Percentiles rank a stretch among this genome's conserved stretches.
Evolutionary conservation across 2,888 invertebrate species (phyloP).

Genomic region (Ctena decussata): DNA sequence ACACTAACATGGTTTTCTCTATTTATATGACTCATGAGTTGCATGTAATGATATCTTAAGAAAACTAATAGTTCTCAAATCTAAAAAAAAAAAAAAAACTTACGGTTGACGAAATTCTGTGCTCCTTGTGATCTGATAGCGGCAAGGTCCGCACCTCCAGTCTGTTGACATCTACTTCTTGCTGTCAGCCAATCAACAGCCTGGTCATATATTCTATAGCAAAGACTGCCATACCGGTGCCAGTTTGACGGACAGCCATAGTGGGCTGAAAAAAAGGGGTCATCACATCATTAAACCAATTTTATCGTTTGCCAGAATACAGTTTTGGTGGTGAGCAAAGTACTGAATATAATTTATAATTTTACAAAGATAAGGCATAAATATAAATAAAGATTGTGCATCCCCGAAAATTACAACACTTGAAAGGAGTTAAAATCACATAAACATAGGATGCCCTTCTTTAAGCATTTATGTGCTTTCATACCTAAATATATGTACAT

Average conservation of each 20-base stretch:
- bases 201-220: conserved; percentile 61
- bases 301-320: not conserved
- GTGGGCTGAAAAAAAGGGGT: conserved; percentile 44
- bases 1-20: too few relatives aligned
- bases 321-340: not conserved
- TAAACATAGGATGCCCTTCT: too few relatives aligned
- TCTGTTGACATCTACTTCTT: conserved; percentile 27
- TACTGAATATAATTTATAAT: not conserved
- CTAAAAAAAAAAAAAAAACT: not conserved
- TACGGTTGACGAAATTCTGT: conserved; percentile 62
- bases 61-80: not conserved
- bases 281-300: not conserved
- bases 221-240: conserved; percentile 43
- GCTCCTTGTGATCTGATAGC: conserved; percentile 31
- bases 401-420: too few relatives aligned
- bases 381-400: too few relatives aligned
- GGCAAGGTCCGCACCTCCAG: conserved; percentile 45
- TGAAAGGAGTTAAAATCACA: too few relatives aligned
- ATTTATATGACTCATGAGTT: not conserved
- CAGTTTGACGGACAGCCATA: conserved; percentile 64
- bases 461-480: too few relatives aligned
- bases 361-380: not conserved
- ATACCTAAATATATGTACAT: too few relatives aligned
- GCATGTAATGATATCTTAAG: not conserved
- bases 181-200: conserved; percentile 26